Base-by-base conservation (phyloP, 37 sponge, comb jelly and placozoan species). In the Crambe crambe region DNA sequence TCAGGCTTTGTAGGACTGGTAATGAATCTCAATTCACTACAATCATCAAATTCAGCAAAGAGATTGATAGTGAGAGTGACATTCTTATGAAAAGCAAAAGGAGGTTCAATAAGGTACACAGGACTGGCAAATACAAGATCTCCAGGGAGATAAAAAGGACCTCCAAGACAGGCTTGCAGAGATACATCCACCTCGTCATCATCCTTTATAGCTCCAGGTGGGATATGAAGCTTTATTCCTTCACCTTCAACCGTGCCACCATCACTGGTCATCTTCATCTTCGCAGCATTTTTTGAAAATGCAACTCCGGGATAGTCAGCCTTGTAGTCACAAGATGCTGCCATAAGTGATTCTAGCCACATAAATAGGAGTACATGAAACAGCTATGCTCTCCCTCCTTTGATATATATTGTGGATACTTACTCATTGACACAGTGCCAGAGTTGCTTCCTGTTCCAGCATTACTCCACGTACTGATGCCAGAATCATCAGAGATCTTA, bases 81-180 rank as follows among this genome's bases (percentile, higher is more conserved):
- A 6, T 76, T 35, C 35, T 76, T 6, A 29, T 25, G 41, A 63
- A 76, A 76, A 17, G 4, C 64, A 36, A 36, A 76, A 2, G 40
- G 41, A 1, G 77, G 77, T 21, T 57, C 12, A 41, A 60, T 60
- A 5, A 37, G 63, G 42, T 62, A 76, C 17, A 76, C 63, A 40
- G 77, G 77, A 61, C 77, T 76, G 62, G 60, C 77, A 29, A 76
- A 40, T 18, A 12, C 15, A 56, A 36, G 26, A 35, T 36, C 74
- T 18, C 27, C 36, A 74, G 74, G 74, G 10, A 56, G 58, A 22
- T 39, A n/a, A 43, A 74, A 74, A n/a, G 74, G 74, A 2, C 74
- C 74, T 56, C 58, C 74, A 3, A 74, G 25, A 43, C 74, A 74
- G 29, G 36, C 58, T 36, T 57, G 35, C 36, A 74, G 58, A 56